Evolutionary conservation across 2,797 vertebrate genomes (phyloP), one percentile per base, ranked within the genome.

Genomic region (Scolopax rusticola): DNA sequence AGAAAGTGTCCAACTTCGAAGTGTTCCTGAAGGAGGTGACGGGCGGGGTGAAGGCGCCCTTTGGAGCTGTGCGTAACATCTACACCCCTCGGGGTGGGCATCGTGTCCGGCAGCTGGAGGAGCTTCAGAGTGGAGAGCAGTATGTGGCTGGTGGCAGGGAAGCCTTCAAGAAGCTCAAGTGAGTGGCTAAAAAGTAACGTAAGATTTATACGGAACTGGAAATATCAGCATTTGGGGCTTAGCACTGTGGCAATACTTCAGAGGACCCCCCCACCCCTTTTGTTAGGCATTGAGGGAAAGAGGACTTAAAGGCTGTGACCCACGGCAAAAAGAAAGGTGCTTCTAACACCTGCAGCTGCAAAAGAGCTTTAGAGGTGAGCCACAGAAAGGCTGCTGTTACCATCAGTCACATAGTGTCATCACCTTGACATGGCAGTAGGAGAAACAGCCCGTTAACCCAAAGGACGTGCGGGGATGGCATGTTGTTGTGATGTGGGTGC

Each of bases 111-210:
- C 95, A 98, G 33, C 84, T 99, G 95, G 98, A 99, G 48, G 98
- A 98, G 71, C 98, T 99, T 64, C 98, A 98, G 95, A 99, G 98
- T 65, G 99, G 99, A 43, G 98, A 99, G 97, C 99, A 99, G 91
- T 99, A 99, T 74, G 99, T 99, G 78, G 99, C 99, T 12, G 99
- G 99, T 13, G 99, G 99, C 73, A 98, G 94, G 91, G 99, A 99
- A 96, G 98, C 97, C 90, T 99, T 99, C 98, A 99, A 99, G 96
- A 99, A 99, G 87, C 97, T 99, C 76, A 99, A 99, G 99, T 99
- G 98, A 99, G 99, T 98, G 78, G 12, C 50, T 63, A 63, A 47
- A 73, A 93, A 67, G 41, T 28, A 53, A 69, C 2, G 0, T 48
- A 23, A 85, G 40, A 23, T 84, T 59, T 45, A 11, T 12, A 6